Conservation (phyloP, 2,797 vertebrate genomes). For the Micropoecilia bifurca region DNA sequence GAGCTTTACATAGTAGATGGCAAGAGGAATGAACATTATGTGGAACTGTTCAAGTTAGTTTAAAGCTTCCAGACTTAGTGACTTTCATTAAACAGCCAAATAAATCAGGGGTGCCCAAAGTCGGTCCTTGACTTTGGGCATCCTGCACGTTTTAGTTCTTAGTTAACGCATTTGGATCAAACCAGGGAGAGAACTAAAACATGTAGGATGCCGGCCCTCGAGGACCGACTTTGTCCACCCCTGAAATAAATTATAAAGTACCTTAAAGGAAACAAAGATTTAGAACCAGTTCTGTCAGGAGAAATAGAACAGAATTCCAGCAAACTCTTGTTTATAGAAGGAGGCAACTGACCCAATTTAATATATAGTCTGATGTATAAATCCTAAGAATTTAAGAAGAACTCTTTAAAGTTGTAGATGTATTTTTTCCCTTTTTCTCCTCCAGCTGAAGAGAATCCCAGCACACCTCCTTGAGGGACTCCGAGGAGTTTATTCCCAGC, state of each 20-base stretch:
- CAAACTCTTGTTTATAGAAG: not conserved
- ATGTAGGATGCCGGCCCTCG: too few relatives aligned
- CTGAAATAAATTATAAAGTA: not conserved
- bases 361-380: too few relatives aligned
- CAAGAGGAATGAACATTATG: not conserved
- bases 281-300: not conserved
- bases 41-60: not conserved
- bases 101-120: not conserved
- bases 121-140: too few relatives aligned
- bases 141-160: too few relatives aligned
- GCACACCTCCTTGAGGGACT: conserved; percentile 91
- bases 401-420: not conserved
- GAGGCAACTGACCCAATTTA: too few relatives aligned
- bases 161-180: too few relatives aligned
- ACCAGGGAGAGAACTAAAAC: too few relatives aligned
- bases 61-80: not conserved
- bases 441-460: conserved; percentile 91
- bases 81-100: not conserved
- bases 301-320: not conserved
- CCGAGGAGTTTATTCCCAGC: conserved; percentile 90
- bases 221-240: too few relatives aligned
- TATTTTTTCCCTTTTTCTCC: not conserved
- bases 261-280: not conserved
- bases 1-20: not conserved
- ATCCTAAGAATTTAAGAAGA: not conserved